Evolutionary conservation across 2,888 invertebrate genomes (phyloP).

Genomic region (Temnothorax rugatulus): DNA sequence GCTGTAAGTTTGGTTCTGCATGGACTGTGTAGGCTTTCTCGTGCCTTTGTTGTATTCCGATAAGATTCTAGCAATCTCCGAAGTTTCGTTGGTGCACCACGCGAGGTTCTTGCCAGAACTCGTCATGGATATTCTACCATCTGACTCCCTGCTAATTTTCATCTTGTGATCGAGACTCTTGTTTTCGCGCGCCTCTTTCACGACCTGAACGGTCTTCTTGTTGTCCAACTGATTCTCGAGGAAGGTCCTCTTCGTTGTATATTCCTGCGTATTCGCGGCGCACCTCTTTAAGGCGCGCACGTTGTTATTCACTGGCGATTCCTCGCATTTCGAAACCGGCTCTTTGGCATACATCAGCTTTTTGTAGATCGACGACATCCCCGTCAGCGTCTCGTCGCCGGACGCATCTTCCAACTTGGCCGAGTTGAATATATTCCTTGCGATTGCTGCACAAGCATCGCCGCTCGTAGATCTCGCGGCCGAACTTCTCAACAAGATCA

Average conservation of each 20-base stretch:
- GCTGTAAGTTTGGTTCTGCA: constrained; percentile 25
- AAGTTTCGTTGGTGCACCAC: constrained; percentile 70
- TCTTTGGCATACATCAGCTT: constrained; percentile 67
- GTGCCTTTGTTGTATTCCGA: constrained; percentile 77
- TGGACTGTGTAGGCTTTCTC: constrained; percentile 40
- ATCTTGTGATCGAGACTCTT: constrained; percentile 8
- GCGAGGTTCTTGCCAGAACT: constrained; percentile 5
- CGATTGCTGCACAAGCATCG: constrained; percentile 26
- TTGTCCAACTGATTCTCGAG: constrained; percentile 48
- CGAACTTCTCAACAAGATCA: constrained; percentile 75
- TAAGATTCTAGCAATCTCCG: constrained; percentile 78
- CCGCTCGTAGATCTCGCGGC: constrained; percentile 59
- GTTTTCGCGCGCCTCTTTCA: constrained; percentile 9
- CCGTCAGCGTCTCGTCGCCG: constrained; percentile 75
- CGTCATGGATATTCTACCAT: not conserved
- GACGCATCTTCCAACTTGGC: constrained; percentile 70
- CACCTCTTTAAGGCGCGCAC: constrained; percentile 31
- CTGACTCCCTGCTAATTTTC: constrained; percentile 25
- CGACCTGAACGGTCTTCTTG: constrained; percentile 12
- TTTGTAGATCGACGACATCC: constrained; percentile 77
- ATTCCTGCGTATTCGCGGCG: constrained; percentile 45
- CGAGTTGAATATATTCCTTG: constrained; percentile 53
- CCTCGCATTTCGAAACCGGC: not conserved
- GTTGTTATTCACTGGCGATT: constrained; percentile 26
- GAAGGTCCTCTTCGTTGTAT: constrained; percentile 51